Evolutionary conservation across 2,888 invertebrate genomes (phyloP).

Genomic region (Polydesmus complanatus): DNA sequence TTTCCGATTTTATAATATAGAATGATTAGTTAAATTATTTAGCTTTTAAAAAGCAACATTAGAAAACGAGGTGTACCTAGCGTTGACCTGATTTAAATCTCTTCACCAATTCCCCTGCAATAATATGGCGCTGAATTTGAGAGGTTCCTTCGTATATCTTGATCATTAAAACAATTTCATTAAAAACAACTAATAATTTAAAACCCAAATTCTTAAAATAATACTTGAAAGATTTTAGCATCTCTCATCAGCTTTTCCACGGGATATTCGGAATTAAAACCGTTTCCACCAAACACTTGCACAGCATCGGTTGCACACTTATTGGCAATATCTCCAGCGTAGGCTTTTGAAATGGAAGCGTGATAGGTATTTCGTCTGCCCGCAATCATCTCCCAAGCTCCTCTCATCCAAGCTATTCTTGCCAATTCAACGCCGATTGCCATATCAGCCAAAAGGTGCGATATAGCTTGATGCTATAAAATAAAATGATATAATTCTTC

Average conservation of each 20-base stretch:
- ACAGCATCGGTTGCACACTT: constrained; percentile 39
- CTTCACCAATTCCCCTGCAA: not conserved
- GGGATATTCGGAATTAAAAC: constrained; percentile 41
- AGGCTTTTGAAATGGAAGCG: constrained; percentile 39
- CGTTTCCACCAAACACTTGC: constrained; percentile 36
- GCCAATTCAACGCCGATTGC: constrained; percentile 29
- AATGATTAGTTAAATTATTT: too few relatives aligned
- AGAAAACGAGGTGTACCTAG: too few relatives aligned
- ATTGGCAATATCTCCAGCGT: constrained; percentile 38
- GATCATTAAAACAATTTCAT: not conserved
- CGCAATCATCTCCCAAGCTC: constrained; percentile 36
- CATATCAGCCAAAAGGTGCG: constrained; percentile 40
- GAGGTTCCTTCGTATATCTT: not conserved
- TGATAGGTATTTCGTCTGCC: constrained; percentile 34
- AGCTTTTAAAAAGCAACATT: too few relatives aligned
- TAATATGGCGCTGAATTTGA: not conserved
- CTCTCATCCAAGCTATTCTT: constrained; percentile 32
- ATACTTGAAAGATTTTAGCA: constrained; percentile 37
- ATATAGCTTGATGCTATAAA: constrained; percentile 36
- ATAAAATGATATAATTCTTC: not conserved
- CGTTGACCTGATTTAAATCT: not conserved
- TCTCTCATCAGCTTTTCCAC: constrained; percentile 44
- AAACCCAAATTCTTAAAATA: not conserved
- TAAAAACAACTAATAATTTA: not conserved
- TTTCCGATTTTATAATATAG: too few relatives aligned